Percentiles rank a stretch among this genome's conserved stretches.
These are phyloP conservation scores for Scatophagus argus DNA, from an alignment of 2,113 vertebrate genomes.

Conservation along the genomic window DNA sequence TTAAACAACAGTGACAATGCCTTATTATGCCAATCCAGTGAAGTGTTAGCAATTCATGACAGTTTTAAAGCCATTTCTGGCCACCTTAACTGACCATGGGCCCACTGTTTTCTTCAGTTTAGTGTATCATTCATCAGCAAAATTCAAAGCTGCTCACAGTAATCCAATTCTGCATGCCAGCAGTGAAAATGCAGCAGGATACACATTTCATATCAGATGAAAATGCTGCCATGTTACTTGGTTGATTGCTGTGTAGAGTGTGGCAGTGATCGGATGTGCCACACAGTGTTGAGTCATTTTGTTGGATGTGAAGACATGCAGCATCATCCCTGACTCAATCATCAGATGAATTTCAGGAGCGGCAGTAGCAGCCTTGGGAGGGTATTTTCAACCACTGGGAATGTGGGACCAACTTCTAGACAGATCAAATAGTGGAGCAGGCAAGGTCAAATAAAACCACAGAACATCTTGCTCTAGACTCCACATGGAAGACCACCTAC, in stretches of 20 bases:
- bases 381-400: constrained; percentile 49
- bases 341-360: constrained; percentile 45
- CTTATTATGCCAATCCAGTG: background rate
- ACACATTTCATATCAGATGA: constrained; percentile 5
- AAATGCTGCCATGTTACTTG: constrained; percentile 43
- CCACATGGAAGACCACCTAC: constrained; percentile 14
- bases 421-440: constrained; percentile 33
- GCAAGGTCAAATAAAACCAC: background rate
- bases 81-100: background rate
- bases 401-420: constrained; percentile 8
- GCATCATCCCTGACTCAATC: constrained; percentile 46
- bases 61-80: background rate
- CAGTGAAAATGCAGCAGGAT: constrained; percentile 9
- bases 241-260: constrained; percentile 22
- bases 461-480: background rate
- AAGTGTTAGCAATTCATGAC: background rate
- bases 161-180: background rate
- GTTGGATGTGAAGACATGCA: constrained; percentile 38
- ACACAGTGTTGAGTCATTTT: constrained; percentile 63
- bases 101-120: background rate
- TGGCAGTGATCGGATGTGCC: constrained; percentile 36
- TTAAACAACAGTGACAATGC: constrained; percentile 14
- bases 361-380: constrained; percentile 22
- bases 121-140: background rate
- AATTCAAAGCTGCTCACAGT: background rate